These are phyloP conservation scores for Zaprionus camerounensis DNA, from an alignment of 1,140 invertebrate genomes.

Conservation along the genomic window DNA sequence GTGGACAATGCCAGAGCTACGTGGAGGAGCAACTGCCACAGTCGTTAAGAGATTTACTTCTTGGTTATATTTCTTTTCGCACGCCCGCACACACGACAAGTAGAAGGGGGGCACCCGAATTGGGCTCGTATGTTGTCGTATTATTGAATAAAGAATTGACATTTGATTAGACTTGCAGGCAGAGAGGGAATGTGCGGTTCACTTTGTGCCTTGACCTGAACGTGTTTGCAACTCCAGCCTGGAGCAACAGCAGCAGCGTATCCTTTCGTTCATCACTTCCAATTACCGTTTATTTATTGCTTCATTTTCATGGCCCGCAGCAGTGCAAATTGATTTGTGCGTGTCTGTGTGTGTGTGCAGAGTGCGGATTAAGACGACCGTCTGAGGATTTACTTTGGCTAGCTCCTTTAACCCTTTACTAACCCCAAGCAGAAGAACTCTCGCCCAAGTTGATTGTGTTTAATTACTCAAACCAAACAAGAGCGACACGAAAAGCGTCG, in stretches of 20 bases:
- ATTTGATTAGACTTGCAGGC: slow-evolving; percentile 76
- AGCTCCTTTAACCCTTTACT: not conserved
- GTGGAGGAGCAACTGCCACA: slow-evolving; percentile 5
- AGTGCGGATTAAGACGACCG: slow-evolving; percentile 55
- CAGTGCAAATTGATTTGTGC: slow-evolving; percentile 71
- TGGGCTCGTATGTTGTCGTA: slow-evolving; percentile 61
- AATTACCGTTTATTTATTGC: slow-evolving; percentile 80
- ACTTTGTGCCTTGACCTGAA: slow-evolving; percentile 18
- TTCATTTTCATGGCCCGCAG: slow-evolving; percentile 45
- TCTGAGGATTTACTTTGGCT: slow-evolving; percentile 29
- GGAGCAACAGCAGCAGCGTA: slow-evolving; percentile 18
- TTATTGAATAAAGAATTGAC: slow-evolving; percentile 79
- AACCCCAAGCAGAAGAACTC: not conserved
- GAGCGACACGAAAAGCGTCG: slow-evolving; percentile 28
- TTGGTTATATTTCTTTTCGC: slow-evolving; percentile 54
- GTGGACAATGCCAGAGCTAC: slow-evolving; percentile 30
- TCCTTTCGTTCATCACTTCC: slow-evolving; percentile 73
- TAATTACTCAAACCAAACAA: slow-evolving; percentile 72
- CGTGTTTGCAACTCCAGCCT: not conserved
- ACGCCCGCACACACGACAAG: slow-evolving; percentile 45
- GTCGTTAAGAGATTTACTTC: slow-evolving; percentile 76
- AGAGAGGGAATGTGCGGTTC: not conserved
- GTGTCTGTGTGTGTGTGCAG: slow-evolving; percentile 13
- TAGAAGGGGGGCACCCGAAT: not conserved
- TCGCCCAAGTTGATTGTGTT: slow-evolving; percentile 48